Percentiles rank a stretch among this genome's conserved stretches.
Conservation (phyloP, 1,140 invertebrate genomes). For the Hylaeus volcanicus region DNA sequence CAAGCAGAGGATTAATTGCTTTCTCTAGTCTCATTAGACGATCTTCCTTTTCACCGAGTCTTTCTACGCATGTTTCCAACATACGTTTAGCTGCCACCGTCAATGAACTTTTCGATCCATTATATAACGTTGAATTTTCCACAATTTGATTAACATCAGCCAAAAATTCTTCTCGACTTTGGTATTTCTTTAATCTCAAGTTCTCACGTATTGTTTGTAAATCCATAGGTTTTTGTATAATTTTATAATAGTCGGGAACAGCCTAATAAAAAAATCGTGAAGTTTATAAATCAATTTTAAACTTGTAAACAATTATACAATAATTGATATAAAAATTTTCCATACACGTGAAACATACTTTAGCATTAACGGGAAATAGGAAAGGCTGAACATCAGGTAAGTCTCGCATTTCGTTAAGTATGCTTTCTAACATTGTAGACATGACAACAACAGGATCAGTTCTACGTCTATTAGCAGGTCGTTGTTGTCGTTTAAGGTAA, state of each 20-base stretch:
- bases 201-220: slow-evolving; percentile 97
- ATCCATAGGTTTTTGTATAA: slow-evolving; percentile 97
- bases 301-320: not conserved
- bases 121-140: slow-evolving; percentile 96
- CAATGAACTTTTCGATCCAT: slow-evolving; percentile 93
- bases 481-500: slow-evolving; percentile 93
- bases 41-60: slow-evolving; percentile 95
- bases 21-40: slow-evolving; percentile 97
- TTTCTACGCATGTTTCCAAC: slow-evolving; percentile 92
- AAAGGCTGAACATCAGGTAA: slow-evolving; percentile 96
- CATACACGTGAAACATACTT: slow-evolving; percentile 80
- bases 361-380: slow-evolving; percentile 96
- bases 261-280: slow-evolving; percentile 76
- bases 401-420: slow-evolving; percentile 96
- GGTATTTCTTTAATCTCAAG: slow-evolving; percentile 95
- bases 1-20: slow-evolving; percentile 98
- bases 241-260: slow-evolving; percentile 96
- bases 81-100: slow-evolving; percentile 93
- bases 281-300: slow-evolving; percentile 27
- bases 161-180: slow-evolving; percentile 95
- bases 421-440: slow-evolving; percentile 94
- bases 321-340: slow-evolving; percentile 15
- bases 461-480: slow-evolving; percentile 94
- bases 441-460: slow-evolving; percentile 98
- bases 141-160: slow-evolving; percentile 97